phyloP scores from a whole-genome alignment of 2,888 invertebrate species.

The Pocota personata region DNA sequence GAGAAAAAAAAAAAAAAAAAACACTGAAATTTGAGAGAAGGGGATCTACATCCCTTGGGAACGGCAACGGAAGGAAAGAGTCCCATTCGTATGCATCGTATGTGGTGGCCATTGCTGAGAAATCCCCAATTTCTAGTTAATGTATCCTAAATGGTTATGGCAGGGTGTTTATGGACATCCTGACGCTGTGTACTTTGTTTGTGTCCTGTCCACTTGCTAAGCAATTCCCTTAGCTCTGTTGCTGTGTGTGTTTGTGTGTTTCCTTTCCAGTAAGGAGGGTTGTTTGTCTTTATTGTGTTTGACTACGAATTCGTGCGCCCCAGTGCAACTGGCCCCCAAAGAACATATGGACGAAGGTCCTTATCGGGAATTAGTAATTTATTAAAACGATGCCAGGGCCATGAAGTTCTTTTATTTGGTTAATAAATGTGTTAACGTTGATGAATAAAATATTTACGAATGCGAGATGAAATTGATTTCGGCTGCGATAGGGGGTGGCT shows the following conservation, averaged over 20 bases:
- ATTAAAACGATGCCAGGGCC: slow-evolving; percentile 68
- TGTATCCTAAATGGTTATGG: slow-evolving; percentile 70
- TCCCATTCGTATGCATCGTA: slow-evolving; percentile 67
- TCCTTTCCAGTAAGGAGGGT: background rate
- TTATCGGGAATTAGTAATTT: slow-evolving; percentile 72
- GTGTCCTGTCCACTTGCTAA: slow-evolving; percentile 14
- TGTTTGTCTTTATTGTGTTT: slow-evolving; percentile 42
- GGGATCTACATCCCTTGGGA: background rate
- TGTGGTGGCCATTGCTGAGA: slow-evolving; percentile 61
- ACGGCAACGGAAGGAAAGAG: slow-evolving; percentile 5
- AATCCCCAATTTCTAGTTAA: slow-evolving; percentile 72
- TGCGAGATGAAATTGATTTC: slow-evolving; percentile 70
- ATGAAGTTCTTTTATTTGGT: slow-evolving; percentile 67
- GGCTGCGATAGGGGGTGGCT: background rate
- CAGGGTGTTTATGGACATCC: slow-evolving; percentile 52
- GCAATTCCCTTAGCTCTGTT: slow-evolving; percentile 29
- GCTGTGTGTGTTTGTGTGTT: background rate
- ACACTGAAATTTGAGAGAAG: background rate
- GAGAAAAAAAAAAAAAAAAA: slow-evolving; percentile 33
- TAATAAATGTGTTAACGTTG: slow-evolving; percentile 73
- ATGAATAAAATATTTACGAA: slow-evolving; percentile 72
- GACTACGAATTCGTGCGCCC: slow-evolving; percentile 24
- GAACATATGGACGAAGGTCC: slow-evolving; percentile 66
- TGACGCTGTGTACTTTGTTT: background rate
- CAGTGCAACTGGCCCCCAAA: slow-evolving; percentile 17